Evolutionary conservation across 1,140 invertebrate species (phyloP).

Genomic region (Zeugodacus cucurbitae): DNA sequence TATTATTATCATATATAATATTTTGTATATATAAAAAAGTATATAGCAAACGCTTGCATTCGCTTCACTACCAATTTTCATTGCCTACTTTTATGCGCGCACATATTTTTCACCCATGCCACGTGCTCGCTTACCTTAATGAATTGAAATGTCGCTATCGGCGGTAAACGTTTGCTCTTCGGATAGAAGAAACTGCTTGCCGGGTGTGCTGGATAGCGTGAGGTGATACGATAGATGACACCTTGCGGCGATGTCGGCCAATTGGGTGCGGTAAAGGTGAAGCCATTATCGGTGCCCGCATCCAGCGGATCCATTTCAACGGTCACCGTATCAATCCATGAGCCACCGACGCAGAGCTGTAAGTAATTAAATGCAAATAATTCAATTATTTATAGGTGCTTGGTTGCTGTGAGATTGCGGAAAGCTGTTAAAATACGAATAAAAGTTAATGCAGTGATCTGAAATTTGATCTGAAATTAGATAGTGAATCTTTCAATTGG

Average conservation of each 20-base stretch:
- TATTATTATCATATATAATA: background rate
- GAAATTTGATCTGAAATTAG: background rate
- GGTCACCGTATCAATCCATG: constrained; percentile 92
- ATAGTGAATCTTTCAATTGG: too few species aligned
- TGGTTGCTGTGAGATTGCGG: background rate
- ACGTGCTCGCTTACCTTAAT: constrained; percentile 75
- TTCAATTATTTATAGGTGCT: constrained; percentile 9
- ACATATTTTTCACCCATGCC: background rate
- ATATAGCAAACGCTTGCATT: background rate
- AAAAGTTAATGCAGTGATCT: background rate
- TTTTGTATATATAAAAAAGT: background rate
- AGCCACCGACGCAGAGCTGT: constrained; percentile 90
- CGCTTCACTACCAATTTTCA: background rate
- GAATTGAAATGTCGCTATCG: constrained; percentile 91
- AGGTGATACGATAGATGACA: constrained; percentile 90
- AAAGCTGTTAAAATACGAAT: background rate
- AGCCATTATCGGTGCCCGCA: constrained; percentile 96
- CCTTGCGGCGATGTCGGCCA: constrained; percentile 91
- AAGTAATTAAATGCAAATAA: constrained; percentile 20
- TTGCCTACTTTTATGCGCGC: constrained; percentile 18
- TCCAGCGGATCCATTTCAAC: constrained; percentile 95
- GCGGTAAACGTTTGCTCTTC: constrained; percentile 84
- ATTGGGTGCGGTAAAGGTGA: constrained; percentile 96
- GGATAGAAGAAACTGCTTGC: constrained; percentile 96
- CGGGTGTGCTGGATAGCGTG: constrained; percentile 89